Percentiles rank a stretch among this genome's conserved stretches.
phyloP scores from a whole-genome alignment of 2,113 vertebrate genomes.

The Calidris pygmaea region DNA sequence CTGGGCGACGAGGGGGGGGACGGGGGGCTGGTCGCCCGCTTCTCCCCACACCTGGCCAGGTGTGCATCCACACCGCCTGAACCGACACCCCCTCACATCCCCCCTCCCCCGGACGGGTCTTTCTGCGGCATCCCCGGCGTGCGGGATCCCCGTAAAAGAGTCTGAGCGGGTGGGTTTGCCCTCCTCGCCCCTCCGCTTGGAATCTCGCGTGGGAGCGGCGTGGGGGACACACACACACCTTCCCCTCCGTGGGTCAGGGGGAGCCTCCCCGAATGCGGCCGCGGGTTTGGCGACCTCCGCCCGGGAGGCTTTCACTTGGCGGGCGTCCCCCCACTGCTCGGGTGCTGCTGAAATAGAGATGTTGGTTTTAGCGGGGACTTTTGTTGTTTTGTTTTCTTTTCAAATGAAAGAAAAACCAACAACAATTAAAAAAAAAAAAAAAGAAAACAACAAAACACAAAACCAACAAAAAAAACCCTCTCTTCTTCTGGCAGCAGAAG shows the following conservation, averaged over 20 bases:
- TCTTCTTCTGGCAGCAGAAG: constrained; percentile 6
- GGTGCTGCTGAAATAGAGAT: not conserved
- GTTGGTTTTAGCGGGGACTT: constrained; percentile 19
- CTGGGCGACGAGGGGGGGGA: not conserved
- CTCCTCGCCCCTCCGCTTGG: not conserved
- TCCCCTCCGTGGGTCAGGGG: not conserved
- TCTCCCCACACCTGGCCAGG: constrained; percentile 25
- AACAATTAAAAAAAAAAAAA: not conserved
- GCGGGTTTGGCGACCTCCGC: not conserved
- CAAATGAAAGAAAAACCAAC: constrained; percentile 5
- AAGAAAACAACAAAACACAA: not conserved
- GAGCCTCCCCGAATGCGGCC: not conserved
- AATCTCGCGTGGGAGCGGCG: not conserved
- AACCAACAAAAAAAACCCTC: not conserved
- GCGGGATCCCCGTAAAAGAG: not conserved
- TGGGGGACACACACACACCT: not conserved
- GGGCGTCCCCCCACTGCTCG: not conserved
- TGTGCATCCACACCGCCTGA: not conserved
- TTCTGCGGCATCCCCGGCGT: not conserved
- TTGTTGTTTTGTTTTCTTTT: constrained; percentile 50
- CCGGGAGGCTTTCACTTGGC: constrained; percentile 10
- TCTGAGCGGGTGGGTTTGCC: not conserved
- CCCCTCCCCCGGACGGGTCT: not conserved
- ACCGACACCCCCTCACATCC: not conserved
- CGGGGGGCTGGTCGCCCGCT: not conserved